Conservation (phyloP, 2,797 vertebrate genomes). For the Channallabes apus region DNA sequence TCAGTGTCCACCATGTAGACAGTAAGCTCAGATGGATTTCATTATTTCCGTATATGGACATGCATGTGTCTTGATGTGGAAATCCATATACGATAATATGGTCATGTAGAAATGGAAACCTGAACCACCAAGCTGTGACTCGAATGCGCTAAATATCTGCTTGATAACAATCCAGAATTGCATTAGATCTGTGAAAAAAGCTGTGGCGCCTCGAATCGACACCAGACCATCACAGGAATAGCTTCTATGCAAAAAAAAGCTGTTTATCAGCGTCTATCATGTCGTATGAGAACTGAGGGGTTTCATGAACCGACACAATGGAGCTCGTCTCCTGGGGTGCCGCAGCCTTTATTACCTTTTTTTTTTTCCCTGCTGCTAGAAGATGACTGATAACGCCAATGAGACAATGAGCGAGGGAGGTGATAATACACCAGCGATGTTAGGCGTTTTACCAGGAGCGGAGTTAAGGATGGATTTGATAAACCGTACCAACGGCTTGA, state of each 20-base stretch:
- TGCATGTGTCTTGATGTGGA: no score
- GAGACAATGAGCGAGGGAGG: slow-evolving; percentile 63
- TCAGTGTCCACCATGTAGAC: slow-evolving; percentile 61
- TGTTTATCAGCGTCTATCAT: slow-evolving; percentile 66
- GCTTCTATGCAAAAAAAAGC: slow-evolving; percentile 63
- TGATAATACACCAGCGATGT: slow-evolving; percentile 15
- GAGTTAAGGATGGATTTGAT: slow-evolving; percentile 26
- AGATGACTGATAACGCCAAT: slow-evolving; percentile 74
- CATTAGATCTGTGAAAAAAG: slow-evolving; percentile 1
- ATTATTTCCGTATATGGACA: no score
- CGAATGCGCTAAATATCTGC: slow-evolving; percentile 12
- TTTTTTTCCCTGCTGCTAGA: slow-evolving; percentile 47
- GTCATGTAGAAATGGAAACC: background rate
- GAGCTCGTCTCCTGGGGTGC: slow-evolving; percentile 55
- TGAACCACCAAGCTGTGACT: slow-evolving; percentile 8
- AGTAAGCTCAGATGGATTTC: background rate
- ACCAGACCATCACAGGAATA: slow-evolving; percentile 52
- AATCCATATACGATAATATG: background rate
- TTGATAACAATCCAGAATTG: slow-evolving; percentile 28
- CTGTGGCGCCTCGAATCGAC: background rate
- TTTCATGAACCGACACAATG: slow-evolving; percentile 63
- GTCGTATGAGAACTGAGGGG: slow-evolving; percentile 58
- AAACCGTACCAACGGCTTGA: slow-evolving; percentile 3
- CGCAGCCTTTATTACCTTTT: slow-evolving; percentile 72
- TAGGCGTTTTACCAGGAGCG: slow-evolving; percentile 63